Percentiles rank a stretch among this genome's conserved stretches.
phyloP scores from a whole-genome alignment of 2,797 vertebrate species.

The Neomorphus geoffroyi region DNA sequence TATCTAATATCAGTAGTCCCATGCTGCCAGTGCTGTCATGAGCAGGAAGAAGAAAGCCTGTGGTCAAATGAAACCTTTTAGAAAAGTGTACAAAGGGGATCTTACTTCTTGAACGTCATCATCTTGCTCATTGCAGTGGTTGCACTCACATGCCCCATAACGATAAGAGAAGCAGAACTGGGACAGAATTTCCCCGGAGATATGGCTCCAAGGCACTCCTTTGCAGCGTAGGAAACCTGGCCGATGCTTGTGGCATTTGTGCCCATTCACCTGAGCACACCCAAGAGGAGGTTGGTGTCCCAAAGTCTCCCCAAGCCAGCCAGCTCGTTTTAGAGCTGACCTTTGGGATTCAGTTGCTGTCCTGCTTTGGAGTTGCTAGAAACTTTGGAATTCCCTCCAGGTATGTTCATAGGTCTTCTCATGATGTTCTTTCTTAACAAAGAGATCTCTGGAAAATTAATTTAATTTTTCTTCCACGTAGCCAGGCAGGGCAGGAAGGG shows the following conservation, averaged over 20 bases:
- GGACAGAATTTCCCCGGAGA: neutral
- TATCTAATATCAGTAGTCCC: neutral
- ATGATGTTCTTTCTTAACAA: neutral
- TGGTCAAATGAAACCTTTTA: neutral
- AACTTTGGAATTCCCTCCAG: neutral
- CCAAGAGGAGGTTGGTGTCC: neutral
- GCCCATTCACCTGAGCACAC: neutral
- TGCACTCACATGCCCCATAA: neutral
- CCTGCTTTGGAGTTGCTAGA: neutral
- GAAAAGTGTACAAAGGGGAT: neutral
- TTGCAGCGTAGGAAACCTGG: neutral
- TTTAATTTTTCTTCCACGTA: neutral
- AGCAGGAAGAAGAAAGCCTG: neutral
- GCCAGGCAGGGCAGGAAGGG: neutral
- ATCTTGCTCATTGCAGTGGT: neutral
- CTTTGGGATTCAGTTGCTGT: neutral
- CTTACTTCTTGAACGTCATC: neutral
- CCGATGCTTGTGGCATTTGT: rapidly evolving
- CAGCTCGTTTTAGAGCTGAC: neutral
- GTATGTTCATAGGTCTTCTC: neutral
- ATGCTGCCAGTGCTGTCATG: neutral
- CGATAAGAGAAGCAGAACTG: neutral
- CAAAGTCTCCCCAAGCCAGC: neutral
- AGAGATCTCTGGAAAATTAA: neutral
- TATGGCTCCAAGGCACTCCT: neutral